Evolutionary conservation across 2,888 invertebrate genomes (phyloP).

Genomic region (Allophyes oxyacanthae): DNA sequence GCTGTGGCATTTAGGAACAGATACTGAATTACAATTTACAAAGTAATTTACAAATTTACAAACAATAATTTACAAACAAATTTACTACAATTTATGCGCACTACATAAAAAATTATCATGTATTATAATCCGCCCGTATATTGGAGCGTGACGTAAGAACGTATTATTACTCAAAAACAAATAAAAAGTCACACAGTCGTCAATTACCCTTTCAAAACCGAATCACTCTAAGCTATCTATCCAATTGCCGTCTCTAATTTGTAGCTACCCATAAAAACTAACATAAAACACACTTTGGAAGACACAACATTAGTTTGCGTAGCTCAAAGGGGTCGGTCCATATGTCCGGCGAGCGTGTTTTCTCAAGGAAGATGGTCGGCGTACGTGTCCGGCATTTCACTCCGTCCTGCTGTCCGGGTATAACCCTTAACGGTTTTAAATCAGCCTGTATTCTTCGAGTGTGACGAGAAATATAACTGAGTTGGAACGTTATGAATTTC

Average conservation of each 20-base stretch:
- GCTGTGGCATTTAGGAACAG: no score
- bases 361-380: slow-evolving; percentile 68
- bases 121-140: no score
- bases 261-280: slow-evolving; percentile 36
- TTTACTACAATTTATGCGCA: no score
- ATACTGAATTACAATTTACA: no score
- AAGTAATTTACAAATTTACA: no score
- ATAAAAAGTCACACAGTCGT: no score
- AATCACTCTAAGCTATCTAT: neutral
- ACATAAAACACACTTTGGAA: slow-evolving; percentile 46
- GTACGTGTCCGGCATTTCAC: slow-evolving; percentile 69
- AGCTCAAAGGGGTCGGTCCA: slow-evolving; percentile 62
- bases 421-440: slow-evolving; percentile 64
- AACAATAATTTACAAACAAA: no score
- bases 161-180: no score
- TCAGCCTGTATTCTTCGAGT: slow-evolving; percentile 64
- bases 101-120: no score
- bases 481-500: slow-evolving; percentile 54
- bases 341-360: slow-evolving; percentile 65
- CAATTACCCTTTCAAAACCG: no score
- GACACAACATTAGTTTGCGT: slow-evolving; percentile 62
- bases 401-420: slow-evolving; percentile 28
- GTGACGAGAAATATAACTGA: slow-evolving; percentile 62
- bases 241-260: slow-evolving; percentile 33
- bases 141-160: no score